These are phyloP conservation scores for Phenacoccus solenopsis DNA, from an alignment of 1,140 invertebrate genomes.

Conservation along the genomic window DNA sequence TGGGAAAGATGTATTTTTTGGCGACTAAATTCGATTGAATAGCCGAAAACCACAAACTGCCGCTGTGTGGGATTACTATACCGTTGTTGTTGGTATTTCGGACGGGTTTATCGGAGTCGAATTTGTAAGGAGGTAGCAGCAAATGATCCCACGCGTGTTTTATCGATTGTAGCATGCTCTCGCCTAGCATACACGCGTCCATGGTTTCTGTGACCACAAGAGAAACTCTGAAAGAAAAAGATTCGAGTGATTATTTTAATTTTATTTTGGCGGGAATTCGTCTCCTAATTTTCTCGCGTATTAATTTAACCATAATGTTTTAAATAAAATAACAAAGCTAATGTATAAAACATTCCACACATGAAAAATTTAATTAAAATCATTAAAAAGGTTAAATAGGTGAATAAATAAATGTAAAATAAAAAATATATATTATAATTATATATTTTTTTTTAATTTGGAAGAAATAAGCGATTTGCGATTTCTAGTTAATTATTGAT, in stretches of 20 bases:
- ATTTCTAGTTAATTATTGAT: too few relatives aligned
- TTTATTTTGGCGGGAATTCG: not conserved
- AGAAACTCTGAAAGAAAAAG: constrained; percentile 35
- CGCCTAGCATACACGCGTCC: constrained; percentile 64
- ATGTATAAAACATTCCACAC: too few relatives aligned
- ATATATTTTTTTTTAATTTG: too few relatives aligned
- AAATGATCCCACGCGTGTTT: constrained; percentile 51
- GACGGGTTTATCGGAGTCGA: not conserved
- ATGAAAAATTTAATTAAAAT: too few relatives aligned
- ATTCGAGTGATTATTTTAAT: too few relatives aligned
- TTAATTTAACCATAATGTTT: not conserved
- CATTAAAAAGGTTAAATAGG: too few relatives aligned
- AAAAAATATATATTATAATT: too few relatives aligned
- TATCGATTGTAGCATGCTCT: constrained; percentile 50
- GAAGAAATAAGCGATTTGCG: too few relatives aligned
- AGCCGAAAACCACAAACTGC: constrained; percentile 47
- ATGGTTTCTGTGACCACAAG: constrained; percentile 62
- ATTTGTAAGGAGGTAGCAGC: constrained; percentile 28
- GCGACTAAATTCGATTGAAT: constrained; percentile 35
- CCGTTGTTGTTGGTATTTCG: constrained; percentile 27
- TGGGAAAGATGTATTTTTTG: constrained; percentile 20
- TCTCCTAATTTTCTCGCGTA: not conserved
- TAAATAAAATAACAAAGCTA: too few relatives aligned
- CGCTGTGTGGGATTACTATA: constrained; percentile 46
- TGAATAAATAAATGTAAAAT: too few relatives aligned